A percentile compares a stretch with the other conserved stretches of the same genome.
Evolutionary conservation across 2,888 invertebrate species (phyloP).

Genomic region (Crocallis elinguaria): DNA sequence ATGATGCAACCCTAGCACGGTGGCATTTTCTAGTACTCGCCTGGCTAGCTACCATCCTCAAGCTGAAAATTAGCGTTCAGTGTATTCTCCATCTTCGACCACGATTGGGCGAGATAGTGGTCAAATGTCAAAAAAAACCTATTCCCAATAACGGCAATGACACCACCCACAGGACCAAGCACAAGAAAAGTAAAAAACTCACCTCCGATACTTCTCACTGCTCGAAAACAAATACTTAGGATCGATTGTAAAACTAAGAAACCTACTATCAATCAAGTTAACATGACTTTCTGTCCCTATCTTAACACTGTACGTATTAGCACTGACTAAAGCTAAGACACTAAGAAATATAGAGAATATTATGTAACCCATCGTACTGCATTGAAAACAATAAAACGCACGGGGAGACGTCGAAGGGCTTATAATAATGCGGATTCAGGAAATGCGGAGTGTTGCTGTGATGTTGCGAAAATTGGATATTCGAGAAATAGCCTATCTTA

Average conservation of each 20-base stretch:
- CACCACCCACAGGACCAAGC: too few relatives aligned
- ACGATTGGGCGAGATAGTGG: too few relatives aligned
- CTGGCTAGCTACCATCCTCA: too few relatives aligned
- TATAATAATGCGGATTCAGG: slow-evolving; percentile 45
- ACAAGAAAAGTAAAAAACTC: slow-evolving; percentile 24
- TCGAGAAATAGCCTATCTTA: not conserved
- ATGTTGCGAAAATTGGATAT: slow-evolving; percentile 24
- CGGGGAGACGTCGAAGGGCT: slow-evolving; percentile 15
- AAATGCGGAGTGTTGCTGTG: slow-evolving; percentile 42
- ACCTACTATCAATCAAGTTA: slow-evolving; percentile 87
- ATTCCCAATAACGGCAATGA: too few relatives aligned
- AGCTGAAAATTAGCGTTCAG: too few relatives aligned
- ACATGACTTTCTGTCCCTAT: slow-evolving; percentile 86
- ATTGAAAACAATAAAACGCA: not conserved
- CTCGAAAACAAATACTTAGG: slow-evolving; percentile 85
- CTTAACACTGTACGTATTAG: slow-evolving; percentile 81
- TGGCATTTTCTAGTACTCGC: too few relatives aligned
- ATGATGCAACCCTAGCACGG: too few relatives aligned
- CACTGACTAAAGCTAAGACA: slow-evolving; percentile 32
- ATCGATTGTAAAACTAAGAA: slow-evolving; percentile 90
- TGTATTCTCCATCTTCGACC: too few relatives aligned
- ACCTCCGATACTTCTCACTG: slow-evolving; percentile 63
- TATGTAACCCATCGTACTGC: slow-evolving; percentile 7
- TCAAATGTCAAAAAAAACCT: too few relatives aligned
- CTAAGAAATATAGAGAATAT: slow-evolving; percentile 31